phyloP scores from a whole-genome alignment of 2,113 vertebrate genomes.

The Oryzias curvinotus region DNA sequence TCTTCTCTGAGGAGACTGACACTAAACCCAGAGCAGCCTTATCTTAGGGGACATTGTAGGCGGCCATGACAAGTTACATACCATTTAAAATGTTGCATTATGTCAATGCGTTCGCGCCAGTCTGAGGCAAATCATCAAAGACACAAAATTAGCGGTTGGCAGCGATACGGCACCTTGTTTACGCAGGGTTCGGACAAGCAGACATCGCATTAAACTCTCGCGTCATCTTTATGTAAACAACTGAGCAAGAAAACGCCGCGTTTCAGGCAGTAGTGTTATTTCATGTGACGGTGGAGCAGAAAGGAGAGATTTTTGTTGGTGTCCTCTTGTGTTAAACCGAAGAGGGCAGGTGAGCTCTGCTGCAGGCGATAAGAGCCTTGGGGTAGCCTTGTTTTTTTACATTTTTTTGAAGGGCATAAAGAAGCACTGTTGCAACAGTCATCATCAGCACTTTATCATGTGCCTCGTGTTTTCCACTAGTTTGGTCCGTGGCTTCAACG shows the following conservation, averaged over 20 bases:
- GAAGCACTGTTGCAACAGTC: conserved; percentile 41
- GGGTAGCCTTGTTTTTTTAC: conserved; percentile 23
- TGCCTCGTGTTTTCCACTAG: conserved; percentile 38
- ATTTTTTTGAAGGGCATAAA: conserved; percentile 52
- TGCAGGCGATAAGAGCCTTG: conserved; percentile 63
- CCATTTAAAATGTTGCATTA: conserved; percentile 61
- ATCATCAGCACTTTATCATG: conserved; percentile 39
- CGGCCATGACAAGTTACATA: conserved; percentile 61
- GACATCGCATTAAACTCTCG: conserved; percentile 46
- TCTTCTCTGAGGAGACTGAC: conserved; percentile 44
- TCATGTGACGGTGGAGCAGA: conserved; percentile 41
- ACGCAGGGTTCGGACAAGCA: conserved; percentile 44
- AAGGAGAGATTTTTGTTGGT: conserved; percentile 21
- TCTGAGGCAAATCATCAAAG: conserved; percentile 71
- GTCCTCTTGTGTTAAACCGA: conserved; percentile 62
- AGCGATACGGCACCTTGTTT: conserved; percentile 54
- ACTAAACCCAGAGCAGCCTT: conserved; percentile 57
- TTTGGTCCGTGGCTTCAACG: conserved; percentile 27
- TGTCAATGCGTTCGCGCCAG: conserved; percentile 46
- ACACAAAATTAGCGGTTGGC: conserved; percentile 62
- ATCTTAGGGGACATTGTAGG: conserved; percentile 62
- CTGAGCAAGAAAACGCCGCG: conserved; percentile 28
- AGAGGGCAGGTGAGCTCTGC: conserved; percentile 74
- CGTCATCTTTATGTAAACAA: conserved; percentile 46
- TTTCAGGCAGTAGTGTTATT: conserved; percentile 35